Conservation (phyloP, 2,888 invertebrate genomes). For the Papilio gigon region DNA sequence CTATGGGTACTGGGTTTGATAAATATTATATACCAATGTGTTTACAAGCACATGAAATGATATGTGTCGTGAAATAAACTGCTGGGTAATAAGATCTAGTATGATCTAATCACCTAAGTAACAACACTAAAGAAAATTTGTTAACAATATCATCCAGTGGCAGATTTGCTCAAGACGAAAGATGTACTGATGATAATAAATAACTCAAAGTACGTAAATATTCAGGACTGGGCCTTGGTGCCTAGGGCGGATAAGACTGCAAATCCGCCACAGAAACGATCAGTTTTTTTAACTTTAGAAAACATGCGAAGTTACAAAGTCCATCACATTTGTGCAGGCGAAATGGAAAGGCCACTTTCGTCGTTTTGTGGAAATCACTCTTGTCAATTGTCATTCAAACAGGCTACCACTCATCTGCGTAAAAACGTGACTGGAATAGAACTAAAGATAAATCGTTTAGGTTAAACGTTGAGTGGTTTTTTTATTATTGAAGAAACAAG, state of each 20-base stretch:
- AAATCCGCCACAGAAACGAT: background rate
- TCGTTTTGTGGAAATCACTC: slow-evolving; percentile 50
- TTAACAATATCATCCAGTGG: too few species aligned
- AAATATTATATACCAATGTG: too few species aligned
- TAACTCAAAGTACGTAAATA: too few species aligned
- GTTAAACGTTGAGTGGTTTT: background rate
- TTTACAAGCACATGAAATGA: too few species aligned
- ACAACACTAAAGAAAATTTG: too few species aligned
- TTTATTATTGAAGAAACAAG: background rate
- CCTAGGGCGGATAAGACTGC: too few species aligned
- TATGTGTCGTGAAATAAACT: too few species aligned
- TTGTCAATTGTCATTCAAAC: slow-evolving; percentile 44
- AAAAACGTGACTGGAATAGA: slow-evolving; percentile 17
- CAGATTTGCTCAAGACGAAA: too few species aligned
- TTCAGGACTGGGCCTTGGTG: too few species aligned
- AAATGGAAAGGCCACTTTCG: slow-evolving; percentile 50
- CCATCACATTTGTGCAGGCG: slow-evolving; percentile 6
- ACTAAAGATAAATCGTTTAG: background rate
- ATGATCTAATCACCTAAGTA: too few species aligned
- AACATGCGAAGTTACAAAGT: slow-evolving; percentile 15
- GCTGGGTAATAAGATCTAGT: too few species aligned
- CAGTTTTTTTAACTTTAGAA: slow-evolving; percentile 19
- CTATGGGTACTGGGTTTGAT: background rate
- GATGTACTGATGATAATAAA: too few species aligned
- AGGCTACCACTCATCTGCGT: slow-evolving; percentile 23